Conservation (phyloP, 2,888 invertebrate genomes). For the Tupiocoris notatus region DNA sequence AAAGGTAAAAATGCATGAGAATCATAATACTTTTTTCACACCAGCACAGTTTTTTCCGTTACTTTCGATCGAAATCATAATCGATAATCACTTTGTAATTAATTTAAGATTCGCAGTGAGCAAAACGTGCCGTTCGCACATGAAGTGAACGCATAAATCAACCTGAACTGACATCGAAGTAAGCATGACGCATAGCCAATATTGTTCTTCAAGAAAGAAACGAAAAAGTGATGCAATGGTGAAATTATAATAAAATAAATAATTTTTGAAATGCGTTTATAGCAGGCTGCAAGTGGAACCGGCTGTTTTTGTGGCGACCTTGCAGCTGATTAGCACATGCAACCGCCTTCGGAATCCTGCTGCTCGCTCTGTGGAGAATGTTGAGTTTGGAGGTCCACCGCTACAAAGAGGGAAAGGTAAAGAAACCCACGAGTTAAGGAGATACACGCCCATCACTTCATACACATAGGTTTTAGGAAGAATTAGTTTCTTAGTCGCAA, state of each 20-base stretch:
- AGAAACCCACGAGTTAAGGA: constrained; percentile 44
- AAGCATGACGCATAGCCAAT: background rate
- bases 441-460: too few relatives aligned
- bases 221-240: background rate
- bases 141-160: background rate
- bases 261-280: background rate
- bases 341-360: constrained; percentile 77
- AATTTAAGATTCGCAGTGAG: constrained; percentile 21
- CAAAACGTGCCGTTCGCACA: constrained; percentile 33
- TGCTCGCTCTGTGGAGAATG: constrained; percentile 75
- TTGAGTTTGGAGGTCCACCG: constrained; percentile 80
- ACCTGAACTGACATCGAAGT: background rate
- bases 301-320: constrained; percentile 6
- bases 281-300: constrained; percentile 34
- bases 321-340: constrained; percentile 65
- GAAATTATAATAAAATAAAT: background rate
- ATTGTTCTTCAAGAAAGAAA: background rate
- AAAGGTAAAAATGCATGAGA: constrained; percentile 28
- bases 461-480: too few relatives aligned
- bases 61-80: constrained; percentile 1
- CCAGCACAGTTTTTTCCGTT: constrained; percentile 10
- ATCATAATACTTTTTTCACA: constrained; percentile 17
- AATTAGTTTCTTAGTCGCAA: too few relatives aligned
- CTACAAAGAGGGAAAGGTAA: constrained; percentile 54
- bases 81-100: too few relatives aligned